Conservation (phyloP, 2,797 vertebrate genomes). For the Anabacerthia variegaticeps region DNA sequence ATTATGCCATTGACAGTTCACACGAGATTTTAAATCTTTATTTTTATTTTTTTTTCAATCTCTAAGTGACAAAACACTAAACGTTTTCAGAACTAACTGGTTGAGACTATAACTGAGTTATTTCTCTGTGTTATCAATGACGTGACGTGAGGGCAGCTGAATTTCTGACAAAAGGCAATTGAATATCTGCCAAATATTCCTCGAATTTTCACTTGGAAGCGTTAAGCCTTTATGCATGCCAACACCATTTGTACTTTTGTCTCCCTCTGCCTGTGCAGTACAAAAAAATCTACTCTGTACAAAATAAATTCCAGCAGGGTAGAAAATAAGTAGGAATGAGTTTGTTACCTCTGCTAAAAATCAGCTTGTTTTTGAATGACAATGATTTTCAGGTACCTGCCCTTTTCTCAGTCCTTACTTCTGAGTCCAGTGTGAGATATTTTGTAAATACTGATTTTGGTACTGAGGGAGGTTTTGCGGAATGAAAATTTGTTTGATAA, state of each 20-base stretch:
- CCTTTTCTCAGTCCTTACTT: neutral
- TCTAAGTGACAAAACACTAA: neutral
- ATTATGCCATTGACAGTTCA: neutral
- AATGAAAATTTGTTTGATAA: neutral
- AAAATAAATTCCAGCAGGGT: neutral
- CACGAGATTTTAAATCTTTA: neutral
- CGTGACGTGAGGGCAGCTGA: neutral
- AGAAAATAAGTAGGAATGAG: neutral
- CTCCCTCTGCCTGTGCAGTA: neutral
- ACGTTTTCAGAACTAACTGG: neutral
- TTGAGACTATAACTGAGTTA: neutral
- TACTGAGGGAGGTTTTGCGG: neutral
- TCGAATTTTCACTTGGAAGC: neutral
- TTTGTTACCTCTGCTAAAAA: neutral
- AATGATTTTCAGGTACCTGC: neutral
- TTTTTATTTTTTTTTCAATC: neutral
- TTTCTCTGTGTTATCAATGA: neutral
- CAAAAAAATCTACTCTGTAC: neutral
- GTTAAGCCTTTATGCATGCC: neutral
- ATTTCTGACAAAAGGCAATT: constrained; percentile 12
- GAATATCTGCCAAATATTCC: neutral
- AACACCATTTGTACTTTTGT: neutral
- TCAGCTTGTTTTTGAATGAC: neutral
- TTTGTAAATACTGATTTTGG: neutral
- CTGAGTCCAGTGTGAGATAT: neutral